phyloP scores from a whole-genome alignment of 2,888 invertebrate species.

The Oscheius myriophilus region DNA sequence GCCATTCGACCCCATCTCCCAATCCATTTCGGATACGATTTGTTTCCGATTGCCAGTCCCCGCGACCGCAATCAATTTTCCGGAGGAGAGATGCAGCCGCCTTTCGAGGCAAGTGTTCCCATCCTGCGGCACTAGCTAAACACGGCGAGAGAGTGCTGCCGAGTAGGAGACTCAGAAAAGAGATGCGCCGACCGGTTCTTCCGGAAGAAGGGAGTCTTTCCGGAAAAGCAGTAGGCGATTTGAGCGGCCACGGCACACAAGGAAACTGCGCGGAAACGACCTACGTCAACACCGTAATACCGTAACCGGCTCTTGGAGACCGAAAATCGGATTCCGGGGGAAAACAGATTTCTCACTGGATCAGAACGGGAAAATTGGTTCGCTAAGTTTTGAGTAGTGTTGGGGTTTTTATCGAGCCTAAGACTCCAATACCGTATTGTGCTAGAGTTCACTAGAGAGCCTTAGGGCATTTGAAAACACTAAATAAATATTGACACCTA shows the following conservation, averaged over 20 bases:
- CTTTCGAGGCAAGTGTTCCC: conserved; percentile 32
- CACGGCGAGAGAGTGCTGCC: conserved; percentile 24
- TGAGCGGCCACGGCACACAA: conserved; percentile 28
- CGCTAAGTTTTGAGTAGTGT: too few relatives aligned
- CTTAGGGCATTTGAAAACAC: too few relatives aligned
- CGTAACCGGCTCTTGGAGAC: too few relatives aligned
- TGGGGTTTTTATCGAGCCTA: too few relatives aligned
- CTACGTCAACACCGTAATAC: conserved; percentile 3
- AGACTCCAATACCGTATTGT: too few relatives aligned
- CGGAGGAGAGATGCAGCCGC: conserved; percentile 12
- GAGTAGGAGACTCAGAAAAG: conserved; percentile 21
- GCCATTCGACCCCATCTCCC: conserved; percentile 2
- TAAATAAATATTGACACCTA: too few relatives aligned
- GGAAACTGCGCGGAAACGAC: conserved; percentile 24
- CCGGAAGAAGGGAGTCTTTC: conserved; percentile 8
- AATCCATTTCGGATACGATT: neutral
- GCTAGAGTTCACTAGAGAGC: too few relatives aligned
- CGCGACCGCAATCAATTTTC: conserved; percentile 1
- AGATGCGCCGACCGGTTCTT: conserved; percentile 29
- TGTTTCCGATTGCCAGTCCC: conserved; percentile 7
- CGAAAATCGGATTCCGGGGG: too few relatives aligned
- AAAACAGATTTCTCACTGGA: too few relatives aligned
- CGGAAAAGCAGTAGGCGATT: conserved; percentile 24
- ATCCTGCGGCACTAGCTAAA: conserved; percentile 30
- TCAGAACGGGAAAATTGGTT: too few relatives aligned